phyloP scores from a whole-genome alignment of 2,888 invertebrate species.

The Eupithecia pulchellata region DNA sequence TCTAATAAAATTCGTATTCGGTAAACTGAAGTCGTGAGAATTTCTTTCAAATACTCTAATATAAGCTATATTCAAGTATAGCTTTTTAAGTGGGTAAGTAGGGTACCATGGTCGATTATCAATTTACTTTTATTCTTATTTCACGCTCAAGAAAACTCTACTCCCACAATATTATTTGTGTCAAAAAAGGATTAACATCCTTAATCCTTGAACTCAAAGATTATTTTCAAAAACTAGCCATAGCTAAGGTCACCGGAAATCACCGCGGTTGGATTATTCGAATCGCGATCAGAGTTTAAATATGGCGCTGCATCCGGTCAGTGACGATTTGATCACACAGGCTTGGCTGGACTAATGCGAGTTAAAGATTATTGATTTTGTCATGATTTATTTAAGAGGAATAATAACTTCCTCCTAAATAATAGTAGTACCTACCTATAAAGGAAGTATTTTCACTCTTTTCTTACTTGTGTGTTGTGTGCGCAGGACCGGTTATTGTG shows the following conservation, averaged over 20 bases:
- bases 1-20: neutral
- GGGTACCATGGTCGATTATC: too few species aligned
- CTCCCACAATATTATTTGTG: slow-evolving; percentile 67
- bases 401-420: too few species aligned
- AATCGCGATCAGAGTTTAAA: slow-evolving; percentile 75
- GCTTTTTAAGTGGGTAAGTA: too few species aligned
- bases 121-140: slow-evolving; percentile 16
- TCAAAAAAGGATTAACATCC: slow-evolving; percentile 29
- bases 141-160: slow-evolving; percentile 63
- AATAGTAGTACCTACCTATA: too few species aligned
- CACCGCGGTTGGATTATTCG: slow-evolving; percentile 72
- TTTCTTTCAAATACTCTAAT: neutral
- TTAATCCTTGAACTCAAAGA: slow-evolving; percentile 36
- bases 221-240: slow-evolving; percentile 21
- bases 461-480: neutral
- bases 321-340: slow-evolving; percentile 53
- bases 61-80: too few species aligned
- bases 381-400: slow-evolving; percentile 11
- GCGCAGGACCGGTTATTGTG: neutral
- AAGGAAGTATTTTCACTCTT: neutral
- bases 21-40: neutral
- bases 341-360: slow-evolving; percentile 36
- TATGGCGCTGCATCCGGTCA: slow-evolving; percentile 66
- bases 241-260: slow-evolving; percentile 71
- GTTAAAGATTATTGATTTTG: slow-evolving; percentile 33